These are phyloP conservation scores for Leptosomus discolor DNA, from an alignment of 2,113 vertebrate species.

Conservation along the genomic window DNA sequence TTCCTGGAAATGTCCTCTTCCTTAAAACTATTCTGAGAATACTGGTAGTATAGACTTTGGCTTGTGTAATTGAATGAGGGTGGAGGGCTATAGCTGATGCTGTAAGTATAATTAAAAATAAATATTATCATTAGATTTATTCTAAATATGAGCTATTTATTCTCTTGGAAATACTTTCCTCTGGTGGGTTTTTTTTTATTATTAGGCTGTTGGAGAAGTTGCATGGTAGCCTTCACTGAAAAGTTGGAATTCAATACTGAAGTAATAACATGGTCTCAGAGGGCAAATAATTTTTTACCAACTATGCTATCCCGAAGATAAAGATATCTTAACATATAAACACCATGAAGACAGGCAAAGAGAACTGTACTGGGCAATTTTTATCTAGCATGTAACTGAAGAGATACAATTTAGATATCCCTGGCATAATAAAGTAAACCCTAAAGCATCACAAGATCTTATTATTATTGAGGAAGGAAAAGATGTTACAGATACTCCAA, in stretches of 20 bases:
- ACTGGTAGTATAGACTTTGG: neutral
- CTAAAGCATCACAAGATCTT: neutral
- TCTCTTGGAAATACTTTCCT: neutral
- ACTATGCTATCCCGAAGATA: neutral
- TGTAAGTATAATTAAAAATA: neutral
- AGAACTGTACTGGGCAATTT: neutral
- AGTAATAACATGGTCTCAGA: neutral
- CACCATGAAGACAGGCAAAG: neutral
- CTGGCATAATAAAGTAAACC: constrained; percentile 18
- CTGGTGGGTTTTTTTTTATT: neutral
- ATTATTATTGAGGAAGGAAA: neutral
- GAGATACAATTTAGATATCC: constrained; percentile 48
- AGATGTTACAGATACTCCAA: neutral
- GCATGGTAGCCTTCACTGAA: neutral
- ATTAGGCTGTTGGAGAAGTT: neutral
- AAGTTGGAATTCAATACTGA: neutral
- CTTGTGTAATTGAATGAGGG: neutral
- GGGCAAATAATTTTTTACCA: neutral
- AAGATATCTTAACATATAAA: neutral
- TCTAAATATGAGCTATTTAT: neutral
- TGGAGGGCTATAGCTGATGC: neutral
- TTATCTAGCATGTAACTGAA: constrained; percentile 3
- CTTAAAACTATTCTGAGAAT: neutral
- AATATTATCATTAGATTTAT: neutral
- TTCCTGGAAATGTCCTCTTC: neutral